Evolutionary conservation across 2,888 invertebrate species (phyloP), one percentile per base, ranked within the genome.

Genomic region (Cordilura impudica): DNA sequence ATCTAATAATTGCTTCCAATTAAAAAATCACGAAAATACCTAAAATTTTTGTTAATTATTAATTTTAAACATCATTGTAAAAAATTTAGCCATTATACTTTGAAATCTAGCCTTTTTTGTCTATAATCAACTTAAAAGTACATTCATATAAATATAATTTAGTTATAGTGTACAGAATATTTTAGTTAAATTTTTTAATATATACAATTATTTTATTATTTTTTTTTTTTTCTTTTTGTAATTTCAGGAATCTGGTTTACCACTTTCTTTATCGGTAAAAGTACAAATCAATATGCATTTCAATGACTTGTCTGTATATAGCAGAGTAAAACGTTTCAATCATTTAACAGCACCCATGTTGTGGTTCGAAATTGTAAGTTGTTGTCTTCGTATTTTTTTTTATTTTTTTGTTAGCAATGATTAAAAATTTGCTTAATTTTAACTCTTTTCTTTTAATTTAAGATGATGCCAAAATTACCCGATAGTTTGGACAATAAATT

Each of bases 321-420:
- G 92, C 1, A 92, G 94, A 83, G 92, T 93, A 0, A 92, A 92
- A 1, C 91, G 90, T 69, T 96, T 97, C 86, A 91, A 93, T 63
- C 91, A 95, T 83, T 91, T 95, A 87, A 93, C 95, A 10, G 90
- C 96, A 3, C 97, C 97, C 0, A 90, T 97, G 86, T 90, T 97
- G 3, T 97, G 97, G 97, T 96, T 96, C 82, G 96, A 97, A 92
- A 95, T 96, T 87, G 97, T 96, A 92, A 95, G 95, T 94, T 21
- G 6, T 8, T 16, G 43, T 7, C 58, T 45, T 12, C 10, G 12
- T 49, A 14, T n/a, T 19, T 31, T 39, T 6, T 18, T 21, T 51
- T 2, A 16, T 19, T n/a, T 10, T 29, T 0, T 19, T 18, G 7
- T 8, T 26, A 31, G 49, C 29, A 39, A 35, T 6, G 4, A 3